Evolutionary conservation across 2,113 vertebrate species (phyloP).

Genomic region (Tenrec ecaudatus): DNA sequence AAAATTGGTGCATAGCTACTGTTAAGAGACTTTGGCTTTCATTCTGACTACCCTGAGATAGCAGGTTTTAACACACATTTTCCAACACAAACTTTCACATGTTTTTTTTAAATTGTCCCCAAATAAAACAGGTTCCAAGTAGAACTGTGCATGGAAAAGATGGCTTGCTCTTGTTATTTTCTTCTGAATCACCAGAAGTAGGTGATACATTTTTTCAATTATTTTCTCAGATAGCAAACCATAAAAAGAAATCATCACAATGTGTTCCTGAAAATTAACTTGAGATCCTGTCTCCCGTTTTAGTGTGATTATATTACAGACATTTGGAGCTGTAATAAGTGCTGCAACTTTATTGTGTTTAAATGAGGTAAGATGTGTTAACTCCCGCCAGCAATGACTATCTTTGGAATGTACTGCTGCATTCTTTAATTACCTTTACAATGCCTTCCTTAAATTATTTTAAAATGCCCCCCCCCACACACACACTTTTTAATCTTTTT

Average conservation of each 20-base stretch:
- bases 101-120: conserved; percentile 29
- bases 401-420: conserved; percentile 59
- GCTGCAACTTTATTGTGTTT: conserved; percentile 61
- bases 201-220: conserved; percentile 59
- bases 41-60: neutral
- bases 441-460: conserved; percentile 68
- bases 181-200: conserved; percentile 56
- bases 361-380: conserved; percentile 68
- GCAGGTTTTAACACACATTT: neutral
- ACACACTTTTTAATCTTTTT: neutral
- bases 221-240: conserved; percentile 68
- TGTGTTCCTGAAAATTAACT: conserved; percentile 66
- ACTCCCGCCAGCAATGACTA: conserved; percentile 43
- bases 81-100: conserved; percentile 3
- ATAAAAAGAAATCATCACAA: conserved; percentile 61
- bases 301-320: conserved; percentile 23
- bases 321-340: conserved; percentile 33
- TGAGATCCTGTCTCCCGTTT: neutral
- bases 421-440: conserved; percentile 69
- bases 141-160: conserved; percentile 16
- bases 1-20: neutral
- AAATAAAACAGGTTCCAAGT: conserved; percentile 5
- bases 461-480: conserved; percentile 30
- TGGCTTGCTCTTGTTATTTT: conserved; percentile 28
- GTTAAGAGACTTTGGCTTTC: neutral